Percentiles rank a stretch among this genome's conserved stretches.
These are phyloP conservation scores for Jordanella pulchra DNA, from an alignment of 2,797 vertebrate genomes.

Conservation along the genomic window DNA sequence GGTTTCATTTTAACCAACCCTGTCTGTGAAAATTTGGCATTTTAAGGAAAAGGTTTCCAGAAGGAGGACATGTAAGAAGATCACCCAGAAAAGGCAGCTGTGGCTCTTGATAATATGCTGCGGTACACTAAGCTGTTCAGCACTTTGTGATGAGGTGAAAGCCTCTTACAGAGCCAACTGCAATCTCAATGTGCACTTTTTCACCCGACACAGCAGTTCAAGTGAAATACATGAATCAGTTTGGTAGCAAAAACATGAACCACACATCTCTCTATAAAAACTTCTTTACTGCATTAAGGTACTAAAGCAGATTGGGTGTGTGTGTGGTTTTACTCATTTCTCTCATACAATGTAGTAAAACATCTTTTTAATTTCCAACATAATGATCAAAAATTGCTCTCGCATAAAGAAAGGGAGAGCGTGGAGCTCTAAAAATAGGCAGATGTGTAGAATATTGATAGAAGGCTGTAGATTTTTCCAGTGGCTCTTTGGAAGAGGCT, in stretches of 20 bases:
- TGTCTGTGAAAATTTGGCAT: conserved; percentile 14
- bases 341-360: conserved; percentile 29
- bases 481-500: conserved; percentile 9
- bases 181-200: conserved; percentile 34
- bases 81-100: conserved; percentile 54
- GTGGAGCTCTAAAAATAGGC: not conserved
- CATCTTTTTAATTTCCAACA: conserved; percentile 21
- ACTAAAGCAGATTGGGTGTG: conserved; percentile 37
- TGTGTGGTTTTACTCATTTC: conserved; percentile 33
- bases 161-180: conserved; percentile 41
- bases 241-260: conserved; percentile 7
- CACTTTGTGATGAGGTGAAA: conserved; percentile 53
- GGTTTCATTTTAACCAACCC: not conserved
- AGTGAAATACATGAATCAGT: conserved; percentile 15
- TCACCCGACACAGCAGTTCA: conserved; percentile 42
- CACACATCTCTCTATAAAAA: not conserved
- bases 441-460: conserved; percentile 2
- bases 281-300: conserved; percentile 32
- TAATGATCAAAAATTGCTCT: conserved; percentile 30
- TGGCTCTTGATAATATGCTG: conserved; percentile 48
- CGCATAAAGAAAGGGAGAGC: conserved; percentile 18
- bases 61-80: conserved; percentile 22
- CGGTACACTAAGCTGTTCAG: conserved; percentile 45
- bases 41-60: conserved; percentile 18
- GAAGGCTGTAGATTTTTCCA: conserved; percentile 15